These are phyloP conservation scores for Amazonetta brasiliensis DNA, from an alignment of 2,797 vertebrate species.

Conservation along the genomic window DNA sequence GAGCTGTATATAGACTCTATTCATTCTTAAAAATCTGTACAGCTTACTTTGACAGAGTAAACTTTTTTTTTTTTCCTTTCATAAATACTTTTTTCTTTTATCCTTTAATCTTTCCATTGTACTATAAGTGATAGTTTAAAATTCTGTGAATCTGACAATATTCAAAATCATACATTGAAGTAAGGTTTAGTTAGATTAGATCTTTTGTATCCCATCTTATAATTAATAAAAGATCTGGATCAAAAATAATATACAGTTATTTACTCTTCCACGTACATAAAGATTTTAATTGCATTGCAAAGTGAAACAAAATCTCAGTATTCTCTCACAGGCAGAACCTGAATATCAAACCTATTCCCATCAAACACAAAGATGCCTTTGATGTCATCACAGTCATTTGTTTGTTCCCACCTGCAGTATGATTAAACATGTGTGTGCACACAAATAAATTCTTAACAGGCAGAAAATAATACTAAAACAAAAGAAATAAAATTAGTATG, in stretches of 20 bases:
- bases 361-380: conserved; percentile 13
- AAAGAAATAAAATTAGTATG: background rate
- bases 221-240: background rate
- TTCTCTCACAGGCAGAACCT: background rate
- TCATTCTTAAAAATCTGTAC: background rate
- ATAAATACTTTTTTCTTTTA: background rate
- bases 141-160: background rate
- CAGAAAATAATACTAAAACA: background rate
- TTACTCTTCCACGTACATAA: background rate
- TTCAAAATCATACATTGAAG: background rate
- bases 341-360: background rate
- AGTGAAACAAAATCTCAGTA: conserved; percentile 10
- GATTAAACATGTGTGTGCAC: too few species aligned
- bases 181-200: background rate
- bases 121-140: background rate
- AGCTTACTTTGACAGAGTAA: background rate
- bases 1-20: background rate
- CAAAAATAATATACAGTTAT: background rate
- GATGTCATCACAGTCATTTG: background rate
- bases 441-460: background rate
- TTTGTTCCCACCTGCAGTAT: background rate
- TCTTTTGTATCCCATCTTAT: fast-evolving
- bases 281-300: conserved; percentile 22
- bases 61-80: background rate
- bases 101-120: background rate